Conservation (phyloP, 1,140 invertebrate species). For the Artemia franciscana region DNA sequence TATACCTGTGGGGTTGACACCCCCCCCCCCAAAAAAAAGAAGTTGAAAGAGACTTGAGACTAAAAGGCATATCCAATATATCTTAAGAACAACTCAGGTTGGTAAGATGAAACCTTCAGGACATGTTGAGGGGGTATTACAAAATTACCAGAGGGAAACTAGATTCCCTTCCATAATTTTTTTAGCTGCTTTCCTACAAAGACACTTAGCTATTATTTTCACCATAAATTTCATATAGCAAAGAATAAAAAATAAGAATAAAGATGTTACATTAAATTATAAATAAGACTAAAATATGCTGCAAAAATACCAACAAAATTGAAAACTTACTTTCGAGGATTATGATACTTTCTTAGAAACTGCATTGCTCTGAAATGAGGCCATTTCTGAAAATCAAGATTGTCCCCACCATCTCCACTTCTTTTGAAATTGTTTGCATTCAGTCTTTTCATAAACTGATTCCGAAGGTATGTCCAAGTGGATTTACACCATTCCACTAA, state of each 20-base stretch:
- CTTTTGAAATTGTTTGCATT: not conserved
- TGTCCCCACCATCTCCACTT: not conserved
- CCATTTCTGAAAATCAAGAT: not conserved
- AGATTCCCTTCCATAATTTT: not conserved
- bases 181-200: not conserved
- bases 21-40: too few species aligned
- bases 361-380: not conserved
- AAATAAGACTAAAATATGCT: not conserved
- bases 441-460: not conserved
- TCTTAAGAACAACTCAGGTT: too few species aligned
- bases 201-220: not conserved
- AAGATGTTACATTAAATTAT: not conserved
- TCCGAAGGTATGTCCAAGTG: not conserved
- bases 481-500: not conserved
- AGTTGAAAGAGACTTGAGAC: too few species aligned
- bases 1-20: too few species aligned
- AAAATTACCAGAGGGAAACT: not conserved
- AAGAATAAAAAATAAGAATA: not conserved
- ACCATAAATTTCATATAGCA: not conserved
- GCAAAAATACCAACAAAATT: too few species aligned
- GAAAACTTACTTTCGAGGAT: not conserved
- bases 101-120: too few species aligned
- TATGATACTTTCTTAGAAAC: not conserved
- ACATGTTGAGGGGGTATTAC: too few species aligned
- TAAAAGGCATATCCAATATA: too few species aligned